Evolutionary conservation across 2,113 vertebrate species (phyloP), one percentile per base, ranked within the genome.

Genomic region (Protomyctophum bolini): DNA sequence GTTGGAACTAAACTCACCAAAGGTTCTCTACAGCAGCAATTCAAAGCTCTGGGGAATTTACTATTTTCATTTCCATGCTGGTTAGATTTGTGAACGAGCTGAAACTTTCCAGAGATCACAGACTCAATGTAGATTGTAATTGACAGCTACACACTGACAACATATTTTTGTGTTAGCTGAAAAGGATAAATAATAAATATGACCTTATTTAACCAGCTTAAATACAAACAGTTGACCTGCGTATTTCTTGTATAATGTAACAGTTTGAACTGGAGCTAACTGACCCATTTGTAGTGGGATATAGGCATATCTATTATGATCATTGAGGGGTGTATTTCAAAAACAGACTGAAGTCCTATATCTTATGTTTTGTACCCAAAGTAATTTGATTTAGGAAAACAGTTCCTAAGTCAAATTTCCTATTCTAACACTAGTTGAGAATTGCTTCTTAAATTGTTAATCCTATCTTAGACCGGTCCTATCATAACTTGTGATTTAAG

Each of bases 151-250:
- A 55, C 10, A 56, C 55, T 11, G 11, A 72, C 0, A 54, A 66
- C 81, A 71, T 71, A 56, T 63, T 63, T 2, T 46, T 33, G 28
- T 46, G 8, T 58, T 58, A 67, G 60, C 56, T 66, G 4, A 55
- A 72, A 29, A 58, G 10, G 14, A 45, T 45, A 29, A 57, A 58
- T 12, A 45, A 45, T 45, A 29, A 57, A 56, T 66, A 3, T 66
- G 46, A 56, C n/a, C 41, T 47, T 65, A 10, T 62, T 46, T 46
- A 57, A 61, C 66, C 6, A 1, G 15, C 7, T 15, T 8, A 12
- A 45, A 66, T 41, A 33, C 54, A 76, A 75, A 83, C 63, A 80
- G 82, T 76, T 87, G 86, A 81, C 66, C 14, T 58, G 21, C 28
- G 21, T 79, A 46, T 83, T 63, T 61, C 68, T 57, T 69, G 70